Conservation (phyloP, 2,888 invertebrate genomes). For the Stomorhina lunata region DNA sequence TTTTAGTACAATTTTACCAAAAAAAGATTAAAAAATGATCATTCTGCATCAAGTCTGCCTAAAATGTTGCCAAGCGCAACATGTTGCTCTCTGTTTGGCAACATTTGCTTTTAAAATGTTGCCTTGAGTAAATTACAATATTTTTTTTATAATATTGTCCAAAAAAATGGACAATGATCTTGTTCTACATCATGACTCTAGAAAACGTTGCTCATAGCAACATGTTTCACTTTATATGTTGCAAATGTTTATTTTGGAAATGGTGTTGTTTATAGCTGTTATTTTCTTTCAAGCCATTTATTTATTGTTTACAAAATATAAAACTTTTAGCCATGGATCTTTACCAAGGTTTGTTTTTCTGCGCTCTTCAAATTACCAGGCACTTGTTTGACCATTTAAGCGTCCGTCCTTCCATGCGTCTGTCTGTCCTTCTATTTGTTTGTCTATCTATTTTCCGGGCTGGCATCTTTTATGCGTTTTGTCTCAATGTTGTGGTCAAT, state of each 20-base stretch:
- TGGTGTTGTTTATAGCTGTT: slow-evolving; percentile 23
- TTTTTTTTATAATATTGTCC: too few relatives aligned
- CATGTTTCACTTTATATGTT: background rate
- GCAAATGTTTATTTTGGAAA: background rate
- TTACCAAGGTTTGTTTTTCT: slow-evolving; percentile 7
- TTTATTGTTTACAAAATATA: background rate
- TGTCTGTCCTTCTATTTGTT: background rate
- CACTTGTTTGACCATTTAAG: slow-evolving; percentile 32
- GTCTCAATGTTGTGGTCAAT: slow-evolving; percentile 55
- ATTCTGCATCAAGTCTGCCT: too few relatives aligned
- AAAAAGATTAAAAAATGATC: too few relatives aligned
- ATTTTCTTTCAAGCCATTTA: slow-evolving; percentile 23
- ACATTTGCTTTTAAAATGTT: too few relatives aligned
- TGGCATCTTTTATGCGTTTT: slow-evolving; percentile 35
- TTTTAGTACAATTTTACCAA: too few relatives aligned
- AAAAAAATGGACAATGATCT: too few relatives aligned
- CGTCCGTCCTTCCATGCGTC: background rate
- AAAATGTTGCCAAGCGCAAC: too few relatives aligned
- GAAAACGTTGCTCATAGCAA: background rate
- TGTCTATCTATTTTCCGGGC: slow-evolving; percentile 22
- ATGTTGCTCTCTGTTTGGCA: too few relatives aligned
- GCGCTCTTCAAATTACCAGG: slow-evolving; percentile 6
- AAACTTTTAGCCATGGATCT: background rate
- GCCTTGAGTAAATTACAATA: too few relatives aligned
- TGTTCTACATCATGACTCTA: too few relatives aligned